Evolutionary conservation across 1,140 invertebrate genomes (phyloP).

Genomic region (Cydia amplana): DNA sequence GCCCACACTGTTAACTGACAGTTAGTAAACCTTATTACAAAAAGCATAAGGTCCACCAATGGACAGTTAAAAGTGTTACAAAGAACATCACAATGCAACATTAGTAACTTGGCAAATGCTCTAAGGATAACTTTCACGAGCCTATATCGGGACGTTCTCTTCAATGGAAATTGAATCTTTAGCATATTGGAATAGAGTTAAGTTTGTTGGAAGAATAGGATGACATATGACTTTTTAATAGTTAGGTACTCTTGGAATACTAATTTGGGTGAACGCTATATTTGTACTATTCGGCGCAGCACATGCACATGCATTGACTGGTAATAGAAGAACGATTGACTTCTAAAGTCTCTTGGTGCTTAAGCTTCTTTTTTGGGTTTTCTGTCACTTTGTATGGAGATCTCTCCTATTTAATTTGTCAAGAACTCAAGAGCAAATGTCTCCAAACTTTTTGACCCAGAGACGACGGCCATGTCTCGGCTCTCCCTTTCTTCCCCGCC

Average conservation of each 20-base stretch:
- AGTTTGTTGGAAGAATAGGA: neutral
- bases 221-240: neutral
- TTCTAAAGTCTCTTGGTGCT: too few relatives aligned
- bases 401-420: too few relatives aligned
- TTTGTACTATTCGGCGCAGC: slow-evolving; percentile 2
- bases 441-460: too few relatives aligned
- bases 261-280: neutral
- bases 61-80: too few relatives aligned
- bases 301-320: neutral
- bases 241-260: neutral
- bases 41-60: too few relatives aligned
- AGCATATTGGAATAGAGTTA: neutral
- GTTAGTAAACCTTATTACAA: too few relatives aligned
- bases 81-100: slow-evolving; percentile 12
- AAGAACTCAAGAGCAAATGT: too few relatives aligned
- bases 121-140: slow-evolving; percentile 10
- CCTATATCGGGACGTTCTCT: neutral
- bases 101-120: neutral
- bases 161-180: neutral
- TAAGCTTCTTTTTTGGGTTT: too few relatives aligned
- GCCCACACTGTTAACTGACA: too few relatives aligned
- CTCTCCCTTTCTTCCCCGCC: too few relatives aligned
- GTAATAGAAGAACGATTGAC: neutral
- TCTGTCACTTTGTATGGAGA: too few relatives aligned
- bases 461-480: too few relatives aligned